Conservation (phyloP, 2,797 vertebrate species). For the Poecile montanus region DNA sequence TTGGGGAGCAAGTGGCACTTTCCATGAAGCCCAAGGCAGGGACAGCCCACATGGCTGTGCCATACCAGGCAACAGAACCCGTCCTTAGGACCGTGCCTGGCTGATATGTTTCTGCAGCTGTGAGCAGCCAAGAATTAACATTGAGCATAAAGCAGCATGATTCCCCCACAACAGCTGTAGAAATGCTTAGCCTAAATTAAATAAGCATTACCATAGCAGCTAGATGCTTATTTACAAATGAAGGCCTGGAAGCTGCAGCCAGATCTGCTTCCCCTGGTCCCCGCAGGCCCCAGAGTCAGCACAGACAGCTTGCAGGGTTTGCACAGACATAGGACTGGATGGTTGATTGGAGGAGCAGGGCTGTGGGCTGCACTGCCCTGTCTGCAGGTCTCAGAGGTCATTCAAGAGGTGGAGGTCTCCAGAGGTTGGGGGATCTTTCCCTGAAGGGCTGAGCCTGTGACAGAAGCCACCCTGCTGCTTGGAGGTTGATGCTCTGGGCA, state of each 20-base stretch:
- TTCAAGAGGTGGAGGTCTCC: not conserved
- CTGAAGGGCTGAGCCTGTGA: not conserved
- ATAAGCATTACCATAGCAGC: constrained; percentile 55
- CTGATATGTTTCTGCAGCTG: not conserved
- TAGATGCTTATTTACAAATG: constrained; percentile 53
- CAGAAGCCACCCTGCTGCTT: not conserved
- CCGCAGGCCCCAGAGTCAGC: not conserved
- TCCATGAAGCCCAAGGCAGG: not conserved
- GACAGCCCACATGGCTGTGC: rapidly evolving
- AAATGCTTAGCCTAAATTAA: constrained; percentile 51
- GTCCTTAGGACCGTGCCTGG: not conserved
- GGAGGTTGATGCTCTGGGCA: not conserved
- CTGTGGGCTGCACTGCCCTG: not conserved
- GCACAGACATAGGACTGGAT: not conserved
- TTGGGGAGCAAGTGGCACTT: not conserved
- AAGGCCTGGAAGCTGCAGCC: not conserved
- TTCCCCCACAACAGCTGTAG: constrained; percentile 39
- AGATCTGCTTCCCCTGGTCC: not conserved
- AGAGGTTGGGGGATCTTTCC: not conserved
- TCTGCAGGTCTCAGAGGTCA: not conserved
- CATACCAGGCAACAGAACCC: not conserved
- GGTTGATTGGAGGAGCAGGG: not conserved
- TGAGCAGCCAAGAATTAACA: not conserved
- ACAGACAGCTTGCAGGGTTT: not conserved
- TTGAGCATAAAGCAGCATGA: not conserved